phyloP scores from a whole-genome alignment of 2,113 vertebrate genomes.

The Leiothrix lutea region DNA sequence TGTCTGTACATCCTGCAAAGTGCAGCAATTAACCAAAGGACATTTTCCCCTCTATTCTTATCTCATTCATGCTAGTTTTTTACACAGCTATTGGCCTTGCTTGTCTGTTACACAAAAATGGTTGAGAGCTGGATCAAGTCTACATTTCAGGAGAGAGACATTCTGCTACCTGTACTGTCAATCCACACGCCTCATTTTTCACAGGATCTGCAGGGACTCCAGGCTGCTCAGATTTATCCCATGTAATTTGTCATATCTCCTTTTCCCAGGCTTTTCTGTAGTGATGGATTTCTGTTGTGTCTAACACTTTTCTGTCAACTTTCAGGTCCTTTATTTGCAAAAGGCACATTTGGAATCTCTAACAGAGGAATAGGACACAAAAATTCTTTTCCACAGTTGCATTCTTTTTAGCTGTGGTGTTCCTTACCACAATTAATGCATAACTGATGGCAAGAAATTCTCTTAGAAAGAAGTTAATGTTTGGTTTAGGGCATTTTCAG shows the following conservation, averaged over 20 bases:
- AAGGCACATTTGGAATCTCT: constrained; percentile 21
- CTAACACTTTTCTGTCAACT: neutral
- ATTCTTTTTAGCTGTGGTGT: neutral
- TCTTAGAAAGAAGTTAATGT: neutral
- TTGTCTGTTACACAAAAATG: neutral
- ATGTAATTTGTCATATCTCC: constrained; percentile 32
- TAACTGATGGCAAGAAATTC: neutral
- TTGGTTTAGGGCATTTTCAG: neutral
- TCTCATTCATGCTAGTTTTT: neutral
- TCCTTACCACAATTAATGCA: neutral
- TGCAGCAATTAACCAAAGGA: neutral
- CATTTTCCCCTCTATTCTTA: neutral
- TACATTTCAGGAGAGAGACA: neutral
- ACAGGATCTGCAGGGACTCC: neutral
- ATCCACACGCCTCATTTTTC: neutral
- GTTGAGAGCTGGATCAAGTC: neutral
- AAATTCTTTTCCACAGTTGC: neutral
- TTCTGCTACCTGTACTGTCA: constrained; percentile 4
- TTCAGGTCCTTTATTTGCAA: constrained; percentile 4
- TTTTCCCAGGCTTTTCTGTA: constrained; percentile 32
- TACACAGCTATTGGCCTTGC: neutral
- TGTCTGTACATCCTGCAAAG: neutral
- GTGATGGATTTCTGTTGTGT: neutral
- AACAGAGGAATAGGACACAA: neutral
- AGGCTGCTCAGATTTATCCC: constrained; percentile 4